Evolutionary conservation across 2,797 vertebrate species (phyloP).

Genomic region (Meda fulgida): DNA sequence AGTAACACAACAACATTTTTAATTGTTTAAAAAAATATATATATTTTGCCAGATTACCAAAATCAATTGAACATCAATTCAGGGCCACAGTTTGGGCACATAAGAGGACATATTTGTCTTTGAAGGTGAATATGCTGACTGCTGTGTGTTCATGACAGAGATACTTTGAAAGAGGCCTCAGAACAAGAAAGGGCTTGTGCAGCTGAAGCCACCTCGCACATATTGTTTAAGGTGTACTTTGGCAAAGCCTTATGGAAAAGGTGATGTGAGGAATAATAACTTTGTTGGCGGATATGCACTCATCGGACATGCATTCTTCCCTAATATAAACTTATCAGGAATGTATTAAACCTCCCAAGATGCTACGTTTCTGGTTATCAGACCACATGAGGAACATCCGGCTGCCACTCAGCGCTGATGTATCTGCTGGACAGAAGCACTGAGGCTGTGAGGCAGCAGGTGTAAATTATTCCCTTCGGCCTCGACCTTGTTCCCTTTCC

Average conservation of each 20-base stretch:
- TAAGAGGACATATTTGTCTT: not conserved
- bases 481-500: not conserved
- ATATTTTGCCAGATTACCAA: not conserved
- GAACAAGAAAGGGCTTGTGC: slow-evolving; percentile 69
- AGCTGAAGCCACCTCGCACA: slow-evolving; percentile 53
- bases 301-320: not conserved
- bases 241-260: slow-evolving; percentile 70
- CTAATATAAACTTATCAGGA: not conserved
- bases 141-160: not conserved
- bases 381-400: not conserved
- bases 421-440: not conserved
- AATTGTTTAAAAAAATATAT: too few species aligned
- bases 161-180: slow-evolving; percentile 43
- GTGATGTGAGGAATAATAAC: slow-evolving; percentile 54
- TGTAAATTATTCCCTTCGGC: slow-evolving; percentile 32
- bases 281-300: slow-evolving; percentile 13
- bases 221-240: slow-evolving; percentile 70
- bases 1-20: not conserved
- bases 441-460: slow-evolving; percentile 41
- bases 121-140: not conserved
- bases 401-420: not conserved
- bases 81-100: slow-evolving; percentile 15
- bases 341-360: not conserved
- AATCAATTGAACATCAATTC: slow-evolving; percentile 8
- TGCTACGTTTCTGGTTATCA: not conserved